Conservation (phyloP, 1,140 invertebrate genomes). For the Drosophila oshimai region DNA sequence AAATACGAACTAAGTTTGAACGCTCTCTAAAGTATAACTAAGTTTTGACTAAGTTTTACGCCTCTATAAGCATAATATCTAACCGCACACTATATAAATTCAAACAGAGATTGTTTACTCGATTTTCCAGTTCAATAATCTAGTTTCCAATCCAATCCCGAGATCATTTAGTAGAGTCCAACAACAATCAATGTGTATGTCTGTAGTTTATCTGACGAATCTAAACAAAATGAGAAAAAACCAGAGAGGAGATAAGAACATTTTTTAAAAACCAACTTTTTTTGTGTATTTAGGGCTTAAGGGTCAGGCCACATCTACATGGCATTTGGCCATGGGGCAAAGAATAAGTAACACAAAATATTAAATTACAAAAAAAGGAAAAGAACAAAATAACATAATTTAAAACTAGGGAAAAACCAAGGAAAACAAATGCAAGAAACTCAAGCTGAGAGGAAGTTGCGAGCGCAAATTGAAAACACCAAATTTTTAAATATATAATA, state of each 20-base stretch:
- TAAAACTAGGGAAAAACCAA: slow-evolving; percentile 26
- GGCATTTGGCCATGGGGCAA: slow-evolving; percentile 40
- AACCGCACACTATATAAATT: slow-evolving; percentile 11
- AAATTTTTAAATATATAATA: slow-evolving; percentile 63
- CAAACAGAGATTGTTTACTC: slow-evolving; percentile 33
- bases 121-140: slow-evolving; percentile 7
- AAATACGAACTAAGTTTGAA: slow-evolving; percentile 47
- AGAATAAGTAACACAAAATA: slow-evolving; percentile 9
- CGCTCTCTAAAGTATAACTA: slow-evolving; percentile 22
- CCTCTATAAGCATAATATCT: slow-evolving; percentile 30
- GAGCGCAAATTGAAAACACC: slow-evolving; percentile 69
- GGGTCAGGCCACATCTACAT: slow-evolving; percentile 73
- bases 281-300: slow-evolving; percentile 34
- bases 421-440: slow-evolving; percentile 23
- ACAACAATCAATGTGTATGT: slow-evolving; percentile 72
- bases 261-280: slow-evolving; percentile 49
- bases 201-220: slow-evolving; percentile 50
- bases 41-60: slow-evolving; percentile 31
- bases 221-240: neutral
- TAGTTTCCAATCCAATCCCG: slow-evolving; percentile 14
- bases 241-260: neutral
- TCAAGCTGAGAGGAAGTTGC: slow-evolving; percentile 33
- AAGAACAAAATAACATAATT: slow-evolving; percentile 2
- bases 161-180: slow-evolving; percentile 46
- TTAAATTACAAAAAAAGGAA: neutral